Evolutionary conservation across 1,140 invertebrate genomes (phyloP), one percentile per base, ranked within the genome.

Genomic region (Rhyacophila brunnea): DNA sequence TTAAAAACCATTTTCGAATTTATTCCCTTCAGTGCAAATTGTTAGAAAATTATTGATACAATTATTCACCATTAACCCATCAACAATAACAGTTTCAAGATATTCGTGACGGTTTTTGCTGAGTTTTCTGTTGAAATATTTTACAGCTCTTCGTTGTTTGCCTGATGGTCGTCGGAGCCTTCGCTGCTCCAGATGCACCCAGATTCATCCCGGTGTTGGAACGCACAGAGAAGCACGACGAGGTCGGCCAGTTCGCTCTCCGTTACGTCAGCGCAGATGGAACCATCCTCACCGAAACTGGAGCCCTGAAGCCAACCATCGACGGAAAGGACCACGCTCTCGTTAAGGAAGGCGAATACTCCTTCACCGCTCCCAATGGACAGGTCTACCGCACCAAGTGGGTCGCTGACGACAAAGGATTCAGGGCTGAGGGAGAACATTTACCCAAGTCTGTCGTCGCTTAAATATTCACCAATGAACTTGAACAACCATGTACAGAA

Each of bases 201-300:
- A 3, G 45, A 2, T 35, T 60, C 52, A 62, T 68, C 45, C 60
- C 62, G 5, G 62, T 68, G 2, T 28, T 68, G 13, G 53, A 63
- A 20, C 38, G 60, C 6, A 71, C 74, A 17, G 73, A 75, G 45
- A 65, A 70, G 10, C 71, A 71, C 47, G 74, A 77, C 44, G 71
- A 74, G 13, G 65, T 54, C 19, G 74, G 74, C 6, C 72, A 75
- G 63, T 78, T 71, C 58, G 66, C 74, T 2, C 64, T 76, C 17
- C 70, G 69, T 7, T 78, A 75, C 60, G 58, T 72, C 34, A 72
- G 72, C 15, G 73, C 67, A 6, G 72, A 76, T 50, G 73, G 75
- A 14, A 75, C 69, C 15, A 60, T 69, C 0, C 66, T 76, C 1
- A 65, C 65, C 6, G 73, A 77, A 58, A 60, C 68, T 6, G 74